Evolutionary conservation across 2,797 vertebrate species (phyloP).

Genomic region (Artibeus lituratus): DNA sequence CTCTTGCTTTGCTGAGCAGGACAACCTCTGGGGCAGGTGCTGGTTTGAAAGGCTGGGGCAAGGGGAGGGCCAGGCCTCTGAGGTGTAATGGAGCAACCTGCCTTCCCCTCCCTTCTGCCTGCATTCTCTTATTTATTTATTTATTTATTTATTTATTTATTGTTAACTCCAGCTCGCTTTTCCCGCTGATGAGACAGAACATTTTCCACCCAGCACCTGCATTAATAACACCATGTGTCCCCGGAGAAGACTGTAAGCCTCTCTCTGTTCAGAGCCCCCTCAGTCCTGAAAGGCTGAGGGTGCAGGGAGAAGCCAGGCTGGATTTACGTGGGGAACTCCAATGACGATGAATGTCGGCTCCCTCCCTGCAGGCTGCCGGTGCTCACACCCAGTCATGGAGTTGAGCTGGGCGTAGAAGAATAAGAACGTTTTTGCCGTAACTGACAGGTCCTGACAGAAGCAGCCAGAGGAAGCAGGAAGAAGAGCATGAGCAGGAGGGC

Average conservation of each 20-base stretch:
- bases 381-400: background rate
- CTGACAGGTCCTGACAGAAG: constrained; percentile 37
- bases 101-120: background rate
- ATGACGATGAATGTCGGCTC: constrained; percentile 65
- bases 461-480: background rate
- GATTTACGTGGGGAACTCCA: constrained; percentile 65
- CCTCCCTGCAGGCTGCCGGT: background rate
- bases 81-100: background rate
- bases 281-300: background rate
- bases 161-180: background rate
- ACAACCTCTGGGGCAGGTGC: background rate
- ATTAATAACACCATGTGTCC: constrained; percentile 32
- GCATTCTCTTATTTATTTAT: background rate
- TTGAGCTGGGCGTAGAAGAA: background rate
- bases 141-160: too few species aligned
- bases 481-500: background rate
- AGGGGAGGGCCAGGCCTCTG: background rate
- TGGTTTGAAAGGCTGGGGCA: background rate
- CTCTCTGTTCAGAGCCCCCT: constrained; percentile 15
- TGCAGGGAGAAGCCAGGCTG: accelerated
- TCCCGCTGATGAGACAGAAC: background rate
- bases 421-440: background rate
- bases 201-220: background rate
- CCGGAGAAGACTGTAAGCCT: background rate
- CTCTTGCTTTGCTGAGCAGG: background rate